A percentile compares a stretch with the other conserved stretches of the same genome.
Conservation (phyloP, 2,113 vertebrate genomes). For the Nasalis larvatus region DNA sequence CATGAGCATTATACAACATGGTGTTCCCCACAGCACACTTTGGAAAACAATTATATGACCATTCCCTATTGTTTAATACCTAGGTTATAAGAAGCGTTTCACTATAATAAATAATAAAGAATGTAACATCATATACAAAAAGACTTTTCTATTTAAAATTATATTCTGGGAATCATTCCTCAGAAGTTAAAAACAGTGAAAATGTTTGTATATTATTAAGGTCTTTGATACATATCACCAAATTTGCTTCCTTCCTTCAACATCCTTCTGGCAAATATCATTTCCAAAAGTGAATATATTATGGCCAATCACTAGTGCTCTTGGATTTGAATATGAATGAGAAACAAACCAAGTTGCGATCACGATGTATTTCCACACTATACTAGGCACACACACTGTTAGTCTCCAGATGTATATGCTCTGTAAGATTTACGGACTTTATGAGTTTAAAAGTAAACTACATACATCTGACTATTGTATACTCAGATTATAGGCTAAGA, state of each 20-base stretch:
- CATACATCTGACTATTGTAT: not conserved
- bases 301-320: not conserved
- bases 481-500: not conserved
- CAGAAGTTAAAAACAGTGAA: conserved; percentile 27
- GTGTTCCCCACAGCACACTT: not conserved
- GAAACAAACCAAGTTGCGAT: not conserved
- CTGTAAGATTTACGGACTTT: not conserved
- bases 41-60: not conserved
- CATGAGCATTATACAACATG: not conserved
- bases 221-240: not conserved
- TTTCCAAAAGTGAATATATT: not conserved
- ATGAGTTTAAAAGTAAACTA: not conserved
- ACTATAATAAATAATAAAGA: conserved; percentile 10
- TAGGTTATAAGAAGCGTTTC: conserved; percentile 5
- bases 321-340: not conserved
- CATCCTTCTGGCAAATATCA: not conserved
- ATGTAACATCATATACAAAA: not conserved
- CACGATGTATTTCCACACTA: not conserved
- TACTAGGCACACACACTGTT: not conserved
- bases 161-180: not conserved
- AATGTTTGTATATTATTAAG: not conserved
- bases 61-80: not conserved
- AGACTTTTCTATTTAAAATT: conserved; percentile 9
- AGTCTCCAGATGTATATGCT: not conserved
- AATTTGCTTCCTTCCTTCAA: not conserved